These are phyloP conservation scores for Amniataba percoides DNA, from an alignment of 2,797 vertebrate species.

Conservation along the genomic window DNA sequence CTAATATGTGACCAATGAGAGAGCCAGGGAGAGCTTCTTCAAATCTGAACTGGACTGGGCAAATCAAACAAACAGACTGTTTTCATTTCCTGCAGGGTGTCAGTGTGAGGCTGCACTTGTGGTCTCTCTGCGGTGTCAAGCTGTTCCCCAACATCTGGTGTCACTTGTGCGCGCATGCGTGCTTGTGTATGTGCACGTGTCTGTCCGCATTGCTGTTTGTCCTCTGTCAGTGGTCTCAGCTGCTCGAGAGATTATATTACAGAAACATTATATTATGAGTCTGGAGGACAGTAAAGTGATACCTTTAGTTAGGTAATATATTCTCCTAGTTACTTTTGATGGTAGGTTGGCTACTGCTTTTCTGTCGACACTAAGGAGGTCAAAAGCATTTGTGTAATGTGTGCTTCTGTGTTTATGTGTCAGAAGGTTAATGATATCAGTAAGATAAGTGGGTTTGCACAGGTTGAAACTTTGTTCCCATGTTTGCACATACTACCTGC, in stretches of 20 bases:
- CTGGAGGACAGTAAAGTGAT: background rate
- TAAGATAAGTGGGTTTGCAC: conserved; percentile 47
- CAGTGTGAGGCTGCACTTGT: conserved; percentile 17
- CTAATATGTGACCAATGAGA: conserved; percentile 69
- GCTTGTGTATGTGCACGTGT: conserved; percentile 24
- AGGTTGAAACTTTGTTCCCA: conserved; percentile 22
- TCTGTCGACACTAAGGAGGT: background rate
- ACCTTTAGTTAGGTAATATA: conserved; percentile 1
- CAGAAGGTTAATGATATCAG: conserved; percentile 23
- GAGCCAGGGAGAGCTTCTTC: conserved; percentile 12
- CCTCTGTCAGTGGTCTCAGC: conserved; percentile 46
- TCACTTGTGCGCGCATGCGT: conserved; percentile 11
- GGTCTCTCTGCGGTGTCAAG: conserved; percentile 31
- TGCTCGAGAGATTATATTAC: conserved; percentile 42
- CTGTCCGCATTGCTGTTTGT: conserved; percentile 18
- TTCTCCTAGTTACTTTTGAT: conserved; percentile 2
- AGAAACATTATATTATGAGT: conserved; percentile 21
- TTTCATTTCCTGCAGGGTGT: conserved; percentile 52
- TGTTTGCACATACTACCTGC: conserved; percentile 18
- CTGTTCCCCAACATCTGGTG: conserved; percentile 64
- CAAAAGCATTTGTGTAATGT: conserved; percentile 11
- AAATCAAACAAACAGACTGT: conserved; percentile 57
- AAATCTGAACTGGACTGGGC: conserved; percentile 40
- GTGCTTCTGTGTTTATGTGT: conserved; percentile 38
- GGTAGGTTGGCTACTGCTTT: background rate